Percentiles rank a stretch among this genome's conserved stretches.
phyloP scores from a whole-genome alignment of 2,113 vertebrate genomes.

The Ciconia maguari region DNA sequence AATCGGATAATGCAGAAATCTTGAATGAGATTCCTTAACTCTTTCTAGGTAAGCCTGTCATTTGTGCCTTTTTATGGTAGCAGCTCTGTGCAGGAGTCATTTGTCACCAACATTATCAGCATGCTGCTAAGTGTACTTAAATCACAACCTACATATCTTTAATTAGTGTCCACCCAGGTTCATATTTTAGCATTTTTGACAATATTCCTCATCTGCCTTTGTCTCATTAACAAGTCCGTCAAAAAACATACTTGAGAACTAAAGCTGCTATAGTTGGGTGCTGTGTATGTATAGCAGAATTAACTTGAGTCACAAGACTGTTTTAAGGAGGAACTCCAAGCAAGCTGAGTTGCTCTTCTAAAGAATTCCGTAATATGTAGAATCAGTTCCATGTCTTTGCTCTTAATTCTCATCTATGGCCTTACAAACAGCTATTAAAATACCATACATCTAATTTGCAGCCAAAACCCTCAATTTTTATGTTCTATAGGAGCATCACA shows the following conservation, averaged over 20 bases:
- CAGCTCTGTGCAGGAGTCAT: not conserved
- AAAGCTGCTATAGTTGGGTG: not conserved
- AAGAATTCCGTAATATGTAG: not conserved
- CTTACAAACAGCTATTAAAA: not conserved
- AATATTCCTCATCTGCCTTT: constrained; percentile 16
- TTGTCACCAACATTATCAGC: not conserved
- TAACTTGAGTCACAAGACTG: not conserved
- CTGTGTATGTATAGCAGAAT: not conserved
- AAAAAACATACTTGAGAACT: not conserved
- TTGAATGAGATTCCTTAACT: not conserved
- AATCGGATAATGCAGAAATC: not conserved
- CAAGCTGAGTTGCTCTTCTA: not conserved
- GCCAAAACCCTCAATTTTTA: not conserved
- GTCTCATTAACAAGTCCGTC: not conserved
- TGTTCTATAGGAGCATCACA: not conserved
- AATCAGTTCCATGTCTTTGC: not conserved
- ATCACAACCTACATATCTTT: constrained; percentile 1
- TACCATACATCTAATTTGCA: not conserved
- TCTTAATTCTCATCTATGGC: not conserved
- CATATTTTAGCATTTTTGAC: not conserved
- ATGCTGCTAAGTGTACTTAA: not conserved
- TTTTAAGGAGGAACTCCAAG: not conserved
- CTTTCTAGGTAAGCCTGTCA: not conserved
- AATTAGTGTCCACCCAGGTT: not conserved
- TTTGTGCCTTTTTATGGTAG: not conserved